Evolutionary conservation across 2,113 vertebrate species (phyloP), one percentile per base, ranked within the genome.

Genomic region (Tautogolabrus adspersus): DNA sequence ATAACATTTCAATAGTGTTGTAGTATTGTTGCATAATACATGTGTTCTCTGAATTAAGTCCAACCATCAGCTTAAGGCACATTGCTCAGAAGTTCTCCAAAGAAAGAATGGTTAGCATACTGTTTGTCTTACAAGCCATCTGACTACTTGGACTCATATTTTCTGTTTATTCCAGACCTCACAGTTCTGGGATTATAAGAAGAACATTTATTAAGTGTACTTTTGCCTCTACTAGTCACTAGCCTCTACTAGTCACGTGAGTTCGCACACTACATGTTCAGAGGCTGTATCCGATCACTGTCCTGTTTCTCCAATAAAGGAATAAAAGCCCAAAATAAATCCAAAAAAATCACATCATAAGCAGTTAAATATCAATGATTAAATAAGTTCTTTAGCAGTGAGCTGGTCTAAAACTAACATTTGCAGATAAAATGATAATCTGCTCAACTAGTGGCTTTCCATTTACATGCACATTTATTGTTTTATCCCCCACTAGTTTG

Each of bases 101-200:
- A 38, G 37, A 40, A 46, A 37, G 42, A 49, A 42, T 58, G 21
- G 18, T 42, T 16, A 4, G 40, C 44, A 38, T 63, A 40, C 23
- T 65, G 34, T n/a, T 19, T n/a, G 21, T 47, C 38, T 76, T 11
- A 40, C 51, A 13, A 2, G 13, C 65, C 78, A 66, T 72, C 52
- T 75, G 66, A 66, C 37, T 59, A 37, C 30, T 73, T 62, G 47
- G 65, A 63, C 62, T 42, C n/a, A 69, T n/a, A 38, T 34, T 23
- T 64, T 15, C 8, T 42, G 1, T 52, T 70, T 49, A 21, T 23
- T 79, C 26, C 66, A 75, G 18, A 75, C 22, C 10, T 30, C 15
- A 64, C 46, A 18, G 46, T 26, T 49, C 46, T 16, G 16, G 44
- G 44, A 9, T 46, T 10, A 26, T 22, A 34, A 46, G 11, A 18